A percentile compares a stretch with the other conserved stretches of the same genome.
Conservation (phyloP, 2,113 vertebrate genomes). For the Peucedramus taeniatus region DNA sequence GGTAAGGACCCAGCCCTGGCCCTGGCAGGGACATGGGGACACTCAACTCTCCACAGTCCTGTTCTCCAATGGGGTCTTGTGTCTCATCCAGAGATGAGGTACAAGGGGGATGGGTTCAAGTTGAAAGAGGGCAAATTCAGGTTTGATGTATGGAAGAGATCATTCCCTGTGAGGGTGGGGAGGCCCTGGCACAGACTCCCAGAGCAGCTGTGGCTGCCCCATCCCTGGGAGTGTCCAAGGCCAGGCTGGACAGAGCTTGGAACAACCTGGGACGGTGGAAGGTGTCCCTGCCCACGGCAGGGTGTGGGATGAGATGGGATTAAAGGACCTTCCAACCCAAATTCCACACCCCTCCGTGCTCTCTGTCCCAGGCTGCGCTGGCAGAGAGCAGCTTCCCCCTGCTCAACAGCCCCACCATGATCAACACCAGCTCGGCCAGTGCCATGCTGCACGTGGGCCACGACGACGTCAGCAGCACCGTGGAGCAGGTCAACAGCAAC, state of each 20-base stretch:
- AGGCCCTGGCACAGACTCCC: not conserved
- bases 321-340: not conserved
- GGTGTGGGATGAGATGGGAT: not conserved
- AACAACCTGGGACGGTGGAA: rapidly evolving
- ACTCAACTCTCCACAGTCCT: rapidly evolving
- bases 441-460: slow-evolving; percentile 94
- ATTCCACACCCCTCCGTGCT: rapidly evolving
- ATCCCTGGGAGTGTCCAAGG: not conserved
- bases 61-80: rapidly evolving
- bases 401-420: slow-evolving; percentile 88
- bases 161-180: not conserved
- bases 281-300: not conserved
- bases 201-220: not conserved
- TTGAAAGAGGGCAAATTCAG: not conserved
- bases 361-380: slow-evolving; percentile 74
- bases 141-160: not conserved
- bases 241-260: not conserved
- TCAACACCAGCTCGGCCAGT: slow-evolving; percentile 86
- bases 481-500: slow-evolving; percentile 96
- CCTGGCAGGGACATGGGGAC: rapidly evolving
- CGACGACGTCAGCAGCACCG: slow-evolving; percentile 92
- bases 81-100: not conserved
- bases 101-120: not conserved
- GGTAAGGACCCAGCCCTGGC: slow-evolving; percentile 66
- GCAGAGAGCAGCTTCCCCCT: slow-evolving; percentile 95